Evolutionary conservation across 1,140 invertebrate species (phyloP), one percentile per base, ranked within the genome.

Genomic region (Drosophila simulans): DNA sequence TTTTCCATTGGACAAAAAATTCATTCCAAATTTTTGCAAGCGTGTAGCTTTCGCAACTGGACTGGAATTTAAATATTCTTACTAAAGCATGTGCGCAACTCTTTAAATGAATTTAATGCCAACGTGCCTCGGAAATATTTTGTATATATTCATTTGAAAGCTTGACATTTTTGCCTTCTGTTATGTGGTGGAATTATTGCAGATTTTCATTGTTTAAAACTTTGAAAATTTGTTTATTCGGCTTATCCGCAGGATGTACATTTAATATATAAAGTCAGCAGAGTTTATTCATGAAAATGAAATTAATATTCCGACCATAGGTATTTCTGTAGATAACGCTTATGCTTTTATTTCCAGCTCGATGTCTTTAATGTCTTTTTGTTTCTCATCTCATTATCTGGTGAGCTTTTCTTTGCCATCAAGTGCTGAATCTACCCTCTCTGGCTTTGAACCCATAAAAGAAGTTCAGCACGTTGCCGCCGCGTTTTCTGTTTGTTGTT

Each of bases 371-470:
- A 10, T 5, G 0, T 31, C n/a, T 27, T 8, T 27, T 8, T 13
- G 12, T 1, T 34, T 22, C 11, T 10, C 2, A 27, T 25, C 34
- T 15, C 0, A 31, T 20, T 3, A 42, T 49, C 31, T 31, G 17
- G 4, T 11, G 11, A 7, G 57, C 4, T 22, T 60, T 70, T 70
- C 12, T 5, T 20, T 10, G 31, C 12, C 27, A 62, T 22, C n/a
- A 55, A 74, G 20, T 27, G 8, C 31, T 49, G 3, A 20, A 40
- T 3, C 73, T 52, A 10, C 73, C 73, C 73, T 76, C 72, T 62
- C 27, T 76, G 43, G 42, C 45, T 31, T 10, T 31, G 31, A 80
- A 84, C 76, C 81, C 84, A 80, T 89, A 88, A 88, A 83, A 65
- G 31, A 51, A 46, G 58, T 57, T 59, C 59, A 69, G 83, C 83